phyloP scores from a whole-genome alignment of 2,888 invertebrate species.

The Agapostemon virescens region DNA sequence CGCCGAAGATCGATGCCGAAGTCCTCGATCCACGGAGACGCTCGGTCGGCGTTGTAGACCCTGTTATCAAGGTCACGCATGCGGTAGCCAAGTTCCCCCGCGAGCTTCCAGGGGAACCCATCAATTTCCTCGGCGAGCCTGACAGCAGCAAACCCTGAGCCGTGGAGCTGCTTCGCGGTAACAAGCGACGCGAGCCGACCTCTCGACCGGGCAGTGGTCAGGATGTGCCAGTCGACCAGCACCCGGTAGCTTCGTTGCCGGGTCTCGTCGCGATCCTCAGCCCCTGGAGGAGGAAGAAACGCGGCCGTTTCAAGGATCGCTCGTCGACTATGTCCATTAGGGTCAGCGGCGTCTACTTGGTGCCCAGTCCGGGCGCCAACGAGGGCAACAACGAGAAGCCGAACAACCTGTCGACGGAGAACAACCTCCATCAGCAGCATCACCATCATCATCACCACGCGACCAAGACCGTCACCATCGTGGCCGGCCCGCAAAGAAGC shows the following conservation, averaged over 20 bases:
- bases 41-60: background rate
- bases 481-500: constrained; percentile 86
- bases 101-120: constrained; percentile 16
- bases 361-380: constrained; percentile 71
- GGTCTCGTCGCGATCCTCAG: constrained; percentile 65
- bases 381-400: constrained; percentile 57
- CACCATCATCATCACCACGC: constrained; percentile 68
- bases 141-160: constrained; percentile 57
- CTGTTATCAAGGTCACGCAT: background rate
- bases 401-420: constrained; percentile 53
- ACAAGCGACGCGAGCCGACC: constrained; percentile 65
- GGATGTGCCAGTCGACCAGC: constrained; percentile 59
- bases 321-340: constrained; percentile 77
- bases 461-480: constrained; percentile 85
- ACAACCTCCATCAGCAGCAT: constrained; percentile 58
- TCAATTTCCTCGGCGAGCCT: constrained; percentile 45
- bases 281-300: constrained; percentile 66
- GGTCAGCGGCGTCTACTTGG: constrained; percentile 78
- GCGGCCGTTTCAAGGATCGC: constrained; percentile 63
- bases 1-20: background rate
- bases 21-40: background rate
- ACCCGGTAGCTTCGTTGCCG: constrained; percentile 67
- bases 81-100: constrained; percentile 24
- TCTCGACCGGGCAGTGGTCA: constrained; percentile 60
- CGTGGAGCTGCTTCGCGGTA: constrained; percentile 65